These are phyloP conservation scores for Alcedo quadribrachys DNA, from an alignment of 2,797 vertebrate genomes.

Conservation along the genomic window DNA sequence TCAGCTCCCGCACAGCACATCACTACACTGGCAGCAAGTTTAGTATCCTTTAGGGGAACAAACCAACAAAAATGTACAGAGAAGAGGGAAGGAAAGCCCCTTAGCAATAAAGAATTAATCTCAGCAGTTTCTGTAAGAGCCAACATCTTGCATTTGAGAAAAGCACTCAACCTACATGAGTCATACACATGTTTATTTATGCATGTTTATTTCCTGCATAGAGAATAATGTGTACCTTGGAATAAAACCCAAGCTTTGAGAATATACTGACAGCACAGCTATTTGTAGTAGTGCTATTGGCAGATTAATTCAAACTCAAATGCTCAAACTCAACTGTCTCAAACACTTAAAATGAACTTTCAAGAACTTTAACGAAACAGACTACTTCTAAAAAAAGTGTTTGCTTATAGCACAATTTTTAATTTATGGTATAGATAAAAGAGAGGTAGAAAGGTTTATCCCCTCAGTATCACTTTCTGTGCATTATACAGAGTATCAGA, in stretches of 20 bases:
- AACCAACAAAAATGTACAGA: background rate
- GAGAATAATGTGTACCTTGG: conserved; percentile 61
- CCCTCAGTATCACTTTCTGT: conserved; percentile 22
- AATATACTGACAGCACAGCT: background rate
- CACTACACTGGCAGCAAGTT: background rate
- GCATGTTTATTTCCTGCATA: conserved; percentile 61
- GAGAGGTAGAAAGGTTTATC: conserved; percentile 61
- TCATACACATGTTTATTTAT: conserved; percentile 54
- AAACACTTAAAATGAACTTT: background rate
- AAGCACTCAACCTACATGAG: conserved; percentile 38
- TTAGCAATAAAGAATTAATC: background rate
- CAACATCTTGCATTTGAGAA: conserved; percentile 7
- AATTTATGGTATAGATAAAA: background rate
- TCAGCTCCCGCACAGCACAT: background rate
- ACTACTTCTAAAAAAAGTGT: background rate
- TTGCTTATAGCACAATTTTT: background rate
- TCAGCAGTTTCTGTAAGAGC: conserved; percentile 29
- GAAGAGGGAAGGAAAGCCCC: background rate
- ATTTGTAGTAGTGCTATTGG: conserved; percentile 4
- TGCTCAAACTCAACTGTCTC: background rate
- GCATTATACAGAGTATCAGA: conserved; percentile 11
- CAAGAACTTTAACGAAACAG: background rate
- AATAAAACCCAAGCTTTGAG: conserved; percentile 48
- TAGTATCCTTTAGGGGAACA: background rate
- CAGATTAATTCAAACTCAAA: conserved; percentile 32